Evolutionary conservation across 1,140 invertebrate genomes (phyloP), one percentile per base, ranked within the genome.

Genomic region (Pristionchus pacificus): DNA sequence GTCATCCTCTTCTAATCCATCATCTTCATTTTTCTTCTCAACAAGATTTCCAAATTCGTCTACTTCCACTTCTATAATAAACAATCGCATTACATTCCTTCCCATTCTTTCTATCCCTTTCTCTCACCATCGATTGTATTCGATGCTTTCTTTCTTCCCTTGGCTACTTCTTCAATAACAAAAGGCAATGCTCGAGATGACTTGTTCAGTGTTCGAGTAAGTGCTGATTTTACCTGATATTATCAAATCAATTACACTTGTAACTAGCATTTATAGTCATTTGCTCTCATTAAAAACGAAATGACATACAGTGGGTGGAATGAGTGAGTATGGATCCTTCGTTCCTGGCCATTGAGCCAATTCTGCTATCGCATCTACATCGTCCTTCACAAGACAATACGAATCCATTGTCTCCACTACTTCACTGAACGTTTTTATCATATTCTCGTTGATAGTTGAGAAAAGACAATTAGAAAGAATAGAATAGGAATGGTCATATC

Each of bases 131-230:
- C n/a, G n/a, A n/a, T n/a, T 71, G 31, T 27, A 30, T 58, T 60
- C 28, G 65, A 25, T 29, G 67, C 65, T 30, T 32, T 60, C 68
- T 67, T 60, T 60, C 57, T n/a, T 68, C 81, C 77, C 87, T 89
- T 71, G 87, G 84, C 33, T 84, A 77, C 85, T 2, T 85, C 85
- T 49, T 87, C 88, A 24, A 88, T 87, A 2, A 88, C 86, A 81
- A 93, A 93, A 1, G 91, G 90, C 65, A 90, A 88, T 60, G 90
- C 84, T 30, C 88, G 85, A 0, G 88, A 86, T 72, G 89, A 89
- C 84, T 96, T 97, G 83, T 97, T 97, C 82, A 94, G 95, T 0
- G 89, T 86, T 59, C 92, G 88, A 0, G 95, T 98, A 82, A 98
- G 91, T 0, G 94, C 92, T 24, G 92, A 89, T 87, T 97, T 98